Base-by-base conservation (phyloP, 2,888 invertebrate species). In the Eurytoma californica region DNA sequence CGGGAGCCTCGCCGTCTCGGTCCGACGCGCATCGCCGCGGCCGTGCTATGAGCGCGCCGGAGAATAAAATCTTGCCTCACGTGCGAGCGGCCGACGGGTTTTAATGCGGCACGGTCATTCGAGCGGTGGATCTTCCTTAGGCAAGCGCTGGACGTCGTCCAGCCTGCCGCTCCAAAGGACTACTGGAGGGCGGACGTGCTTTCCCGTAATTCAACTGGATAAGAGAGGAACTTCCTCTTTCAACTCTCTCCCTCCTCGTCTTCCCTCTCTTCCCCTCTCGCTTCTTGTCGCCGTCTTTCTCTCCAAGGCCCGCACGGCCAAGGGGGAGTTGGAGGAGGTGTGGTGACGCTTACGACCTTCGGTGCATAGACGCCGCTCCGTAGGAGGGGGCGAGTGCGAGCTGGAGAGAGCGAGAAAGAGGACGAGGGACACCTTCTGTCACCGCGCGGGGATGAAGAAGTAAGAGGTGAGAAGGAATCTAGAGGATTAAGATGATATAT, bases 121-220 rank as follows among this genome's bases (percentile, higher is more conserved):
- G 78, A 67, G 68, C 75, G 79, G 66, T 69, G 70, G 73, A 77
- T 80, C 81, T 81, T 81, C 79, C 82, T 77, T 78, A 81, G 82
- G 82, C 77, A 83, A 85, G 82, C 78, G 55, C 85, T 87, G 85
- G 86, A 86, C 85, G 80, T 72, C 67, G 84, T 86, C 87, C 86
- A 86, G 84, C 57, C 79, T 68, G 65, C 58, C 60, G 55, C 18
- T 39, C 65, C 70, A 72, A 82, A 82, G 79, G 79, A 82, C 83
- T 84, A 82, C 84, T 84, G 82, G 84, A 81, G 82, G 84, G 85
- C 83, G 82, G 84, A 88, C 88, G 87, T 88, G 87, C 85, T 83
- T 84, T 75, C 84, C 72, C 84, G 87, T 88, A 87, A 87, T 87
- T 88, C 87, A 84, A 84, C 84, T 84, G 86, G 86, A 88, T 87